These are phyloP conservation scores for Engystomops pustulosus DNA, from an alignment of 2,113 vertebrate species.

Conservation along the genomic window DNA sequence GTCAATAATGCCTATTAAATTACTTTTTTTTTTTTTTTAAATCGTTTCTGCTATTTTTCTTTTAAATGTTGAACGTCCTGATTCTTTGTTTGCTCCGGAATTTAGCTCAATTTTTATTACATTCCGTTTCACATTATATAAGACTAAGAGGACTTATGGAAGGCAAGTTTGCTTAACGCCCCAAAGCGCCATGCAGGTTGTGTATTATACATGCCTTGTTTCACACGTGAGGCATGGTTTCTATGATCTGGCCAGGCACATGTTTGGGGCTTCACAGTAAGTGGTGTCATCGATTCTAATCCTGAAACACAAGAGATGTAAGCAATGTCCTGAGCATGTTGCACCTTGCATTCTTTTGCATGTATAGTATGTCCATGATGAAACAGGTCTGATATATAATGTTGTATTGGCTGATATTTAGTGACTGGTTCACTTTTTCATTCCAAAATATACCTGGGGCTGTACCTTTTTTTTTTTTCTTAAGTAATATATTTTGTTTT, in stretches of 20 bases:
- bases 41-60: background rate
- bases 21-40: background rate
- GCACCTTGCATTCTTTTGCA: background rate
- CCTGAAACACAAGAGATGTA: background rate
- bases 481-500: slow-evolving; percentile 40
- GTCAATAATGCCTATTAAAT: too few relatives aligned
- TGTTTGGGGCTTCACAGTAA: too few relatives aligned
- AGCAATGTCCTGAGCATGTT: background rate
- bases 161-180: background rate
- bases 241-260: background rate
- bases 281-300: background rate
- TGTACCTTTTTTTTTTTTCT: slow-evolving; percentile 22
- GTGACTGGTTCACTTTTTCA: background rate
- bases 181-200: background rate
- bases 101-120: background rate
- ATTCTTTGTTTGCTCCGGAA: background rate
- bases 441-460: background rate
- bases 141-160: background rate
- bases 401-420: background rate
- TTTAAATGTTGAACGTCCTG: background rate
- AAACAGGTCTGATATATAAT: background rate
- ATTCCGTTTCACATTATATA: background rate
- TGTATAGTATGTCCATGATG: background rate
- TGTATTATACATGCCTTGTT: background rate
- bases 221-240: background rate